These are phyloP conservation scores for Pitta sordida DNA, from an alignment of 2,113 vertebrate species.

Conservation along the genomic window DNA sequence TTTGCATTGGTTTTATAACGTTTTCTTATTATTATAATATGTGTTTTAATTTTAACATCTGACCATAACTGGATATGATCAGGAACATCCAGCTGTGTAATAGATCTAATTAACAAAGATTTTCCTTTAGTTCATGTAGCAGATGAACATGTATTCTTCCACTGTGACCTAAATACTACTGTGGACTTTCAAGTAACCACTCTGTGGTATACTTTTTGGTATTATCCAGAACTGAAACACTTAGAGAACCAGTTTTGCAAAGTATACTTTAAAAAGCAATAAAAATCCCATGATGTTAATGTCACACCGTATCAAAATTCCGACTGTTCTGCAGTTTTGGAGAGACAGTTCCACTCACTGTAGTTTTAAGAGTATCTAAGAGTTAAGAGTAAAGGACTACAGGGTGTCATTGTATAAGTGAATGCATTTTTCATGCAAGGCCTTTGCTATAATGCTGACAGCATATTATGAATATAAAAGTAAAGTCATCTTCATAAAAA, in stretches of 20 bases:
- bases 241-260: background rate
- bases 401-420: background rate
- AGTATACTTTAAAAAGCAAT: background rate
- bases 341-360: background rate
- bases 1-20: background rate
- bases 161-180: background rate
- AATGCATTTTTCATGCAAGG: background rate
- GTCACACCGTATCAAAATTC: background rate
- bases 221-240: background rate
- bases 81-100: background rate
- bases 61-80: background rate
- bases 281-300: background rate
- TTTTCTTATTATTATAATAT: background rate
- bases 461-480: background rate
- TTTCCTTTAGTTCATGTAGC: background rate
- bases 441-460: background rate
- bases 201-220: background rate
- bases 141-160: background rate
- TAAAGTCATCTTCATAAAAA: conserved; percentile 31
- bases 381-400: background rate
- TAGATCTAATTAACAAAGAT: background rate
- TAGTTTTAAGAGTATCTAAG: background rate
- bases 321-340: background rate
- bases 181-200: background rate
- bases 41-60: background rate